These are phyloP conservation scores for Polyploca ridens DNA, from an alignment of 2,888 invertebrate species.

Conservation along the genomic window DNA sequence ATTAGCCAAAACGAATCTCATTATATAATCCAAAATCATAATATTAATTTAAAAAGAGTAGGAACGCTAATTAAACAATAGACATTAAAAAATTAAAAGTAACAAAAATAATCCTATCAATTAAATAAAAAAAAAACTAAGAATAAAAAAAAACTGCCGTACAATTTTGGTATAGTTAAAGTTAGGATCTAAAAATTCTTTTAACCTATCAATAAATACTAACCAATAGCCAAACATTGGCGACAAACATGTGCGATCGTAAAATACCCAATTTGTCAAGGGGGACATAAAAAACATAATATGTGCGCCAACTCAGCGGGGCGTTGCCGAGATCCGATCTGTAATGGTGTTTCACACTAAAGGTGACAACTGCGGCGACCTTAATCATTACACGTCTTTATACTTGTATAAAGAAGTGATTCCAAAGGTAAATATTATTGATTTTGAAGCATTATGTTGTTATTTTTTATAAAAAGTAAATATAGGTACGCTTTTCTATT, in stretches of 20 bases:
- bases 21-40: no score
- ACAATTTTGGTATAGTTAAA: no score
- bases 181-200: not conserved
- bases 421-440: not conserved
- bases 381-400: constrained; percentile 13
- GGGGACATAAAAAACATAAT: constrained; percentile 59
- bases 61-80: no score
- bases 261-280: constrained; percentile 71
- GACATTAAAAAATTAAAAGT: no score
- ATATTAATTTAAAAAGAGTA: no score
- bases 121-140: no score
- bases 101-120: no score
- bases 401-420: not conserved
- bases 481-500: no score
- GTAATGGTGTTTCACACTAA: constrained; percentile 12
- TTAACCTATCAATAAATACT: not conserved
- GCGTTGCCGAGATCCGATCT: constrained; percentile 21
- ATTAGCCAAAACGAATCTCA: no score
- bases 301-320: constrained; percentile 44
- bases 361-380: constrained; percentile 5
- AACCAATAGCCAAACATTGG: constrained; percentile 6
- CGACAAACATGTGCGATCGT: constrained; percentile 32
- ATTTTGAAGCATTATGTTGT: no score
- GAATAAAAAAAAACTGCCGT: no score
- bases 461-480: no score